These are phyloP conservation scores for Limonius californicus DNA, from an alignment of 1,140 invertebrate species.

Conservation along the genomic window DNA sequence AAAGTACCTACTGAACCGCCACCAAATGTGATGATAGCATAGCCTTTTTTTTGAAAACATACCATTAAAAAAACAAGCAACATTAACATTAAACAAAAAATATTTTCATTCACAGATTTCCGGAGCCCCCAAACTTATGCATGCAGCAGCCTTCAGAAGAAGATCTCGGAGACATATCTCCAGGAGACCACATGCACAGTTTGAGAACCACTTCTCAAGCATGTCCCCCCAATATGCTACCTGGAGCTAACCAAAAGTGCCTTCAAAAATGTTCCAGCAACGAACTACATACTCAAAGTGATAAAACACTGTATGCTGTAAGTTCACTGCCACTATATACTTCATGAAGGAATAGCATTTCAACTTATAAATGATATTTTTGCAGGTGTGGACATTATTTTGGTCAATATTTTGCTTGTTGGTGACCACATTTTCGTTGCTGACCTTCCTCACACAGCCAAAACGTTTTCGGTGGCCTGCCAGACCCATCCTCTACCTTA, in stretches of 20 bases:
- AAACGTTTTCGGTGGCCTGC: slow-evolving; percentile 80
- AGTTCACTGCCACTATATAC: too few species aligned
- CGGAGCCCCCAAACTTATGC: slow-evolving; percentile 42
- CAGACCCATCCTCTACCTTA: slow-evolving; percentile 79
- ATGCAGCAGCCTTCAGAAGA: slow-evolving; percentile 38
- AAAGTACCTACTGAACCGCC: too few species aligned
- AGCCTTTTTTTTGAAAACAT: too few species aligned
- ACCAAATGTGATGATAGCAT: too few species aligned
- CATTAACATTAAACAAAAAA: too few species aligned
- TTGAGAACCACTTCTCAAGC: neutral
- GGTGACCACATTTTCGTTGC: slow-evolving; percentile 78
- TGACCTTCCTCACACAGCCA: slow-evolving; percentile 86
- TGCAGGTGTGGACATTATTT: slow-evolving; percentile 69
- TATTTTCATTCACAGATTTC: slow-evolving; percentile 49
- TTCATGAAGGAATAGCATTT: too few species aligned
- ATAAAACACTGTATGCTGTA: neutral
- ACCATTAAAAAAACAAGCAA: too few species aligned
- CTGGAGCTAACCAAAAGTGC: slow-evolving; percentile 1
- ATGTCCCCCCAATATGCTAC: neutral
- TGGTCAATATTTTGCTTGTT: slow-evolving; percentile 82
- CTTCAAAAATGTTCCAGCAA: neutral
- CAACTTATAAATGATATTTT: too few species aligned
- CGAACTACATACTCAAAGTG: neutral
- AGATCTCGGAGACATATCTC: slow-evolving; percentile 9
- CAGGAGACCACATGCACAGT: slow-evolving; percentile 10